Percentiles rank a stretch among this genome's conserved stretches.
phyloP scores from a whole-genome alignment of 2,113 vertebrate genomes.

The Nyctereutes procyonoides region DNA sequence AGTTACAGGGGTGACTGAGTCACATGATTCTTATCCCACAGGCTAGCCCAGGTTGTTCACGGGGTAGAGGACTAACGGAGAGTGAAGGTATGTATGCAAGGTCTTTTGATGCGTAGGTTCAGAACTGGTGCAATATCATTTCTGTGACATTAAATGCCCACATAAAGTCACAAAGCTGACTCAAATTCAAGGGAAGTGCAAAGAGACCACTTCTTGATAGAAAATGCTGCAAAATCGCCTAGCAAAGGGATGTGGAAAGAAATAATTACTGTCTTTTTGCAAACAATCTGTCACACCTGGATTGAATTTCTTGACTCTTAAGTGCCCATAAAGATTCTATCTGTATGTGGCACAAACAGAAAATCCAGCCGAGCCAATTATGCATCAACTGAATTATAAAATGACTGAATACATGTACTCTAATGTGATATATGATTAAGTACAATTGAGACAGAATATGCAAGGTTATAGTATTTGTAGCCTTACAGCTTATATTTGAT shows the following conservation, averaged over 20 bases:
- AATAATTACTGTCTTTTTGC: not conserved
- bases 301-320: slow-evolving; percentile 38
- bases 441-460: not conserved
- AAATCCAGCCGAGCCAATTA: slow-evolving; percentile 45
- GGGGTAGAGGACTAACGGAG: not conserved
- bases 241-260: not conserved
- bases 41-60: not conserved
- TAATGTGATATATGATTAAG: not conserved
- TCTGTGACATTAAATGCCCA: not conserved
- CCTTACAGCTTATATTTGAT: not conserved
- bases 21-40: not conserved
- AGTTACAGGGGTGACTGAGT: not conserved
- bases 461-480: not conserved
- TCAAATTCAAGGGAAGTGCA: not conserved
- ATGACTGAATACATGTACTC: not conserved
- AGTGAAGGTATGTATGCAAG: not conserved
- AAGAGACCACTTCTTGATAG: not conserved
- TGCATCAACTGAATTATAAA: not conserved
- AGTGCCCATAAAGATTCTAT: slow-evolving; percentile 17
- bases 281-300: not conserved
- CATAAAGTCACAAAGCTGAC: not conserved
- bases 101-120: not conserved
- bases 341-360: not conserved
- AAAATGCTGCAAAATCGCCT: slow-evolving; percentile 33
- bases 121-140: not conserved